Conservation (phyloP, 1,140 invertebrate genomes). For the Rhyacophila brunnea region DNA sequence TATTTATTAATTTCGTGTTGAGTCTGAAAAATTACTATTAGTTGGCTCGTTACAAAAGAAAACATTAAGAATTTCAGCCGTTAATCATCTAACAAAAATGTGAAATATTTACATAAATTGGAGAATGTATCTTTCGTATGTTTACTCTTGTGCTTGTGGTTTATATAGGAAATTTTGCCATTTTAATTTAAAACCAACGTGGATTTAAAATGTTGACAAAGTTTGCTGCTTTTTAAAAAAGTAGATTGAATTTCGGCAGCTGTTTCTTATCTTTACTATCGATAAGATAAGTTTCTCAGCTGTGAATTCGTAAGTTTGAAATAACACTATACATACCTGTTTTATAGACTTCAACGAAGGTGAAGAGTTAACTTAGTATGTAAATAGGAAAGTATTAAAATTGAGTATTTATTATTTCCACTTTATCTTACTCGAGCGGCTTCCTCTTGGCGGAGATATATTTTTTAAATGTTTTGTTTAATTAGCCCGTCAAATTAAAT, state of each 20-base stretch:
- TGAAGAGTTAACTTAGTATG: too few species aligned
- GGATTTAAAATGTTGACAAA: slow-evolving; percentile 33
- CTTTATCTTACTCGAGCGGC: not conserved
- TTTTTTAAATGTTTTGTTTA: not conserved
- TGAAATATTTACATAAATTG: slow-evolving; percentile 5
- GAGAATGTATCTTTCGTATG: not conserved
- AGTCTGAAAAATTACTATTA: too few species aligned
- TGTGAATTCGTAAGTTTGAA: not conserved
- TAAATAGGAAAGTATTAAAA: too few species aligned
- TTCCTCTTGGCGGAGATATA: not conserved
- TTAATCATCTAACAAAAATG: not conserved
- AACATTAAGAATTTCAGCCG: not conserved
- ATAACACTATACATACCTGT: too few species aligned
- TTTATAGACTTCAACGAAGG: too few species aligned
- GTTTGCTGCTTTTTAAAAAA: slow-evolving; percentile 24
- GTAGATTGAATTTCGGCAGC: slow-evolving; percentile 9
- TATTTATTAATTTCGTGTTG: not conserved
- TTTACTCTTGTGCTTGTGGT: slow-evolving; percentile 19
- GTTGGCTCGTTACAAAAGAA: too few species aligned
- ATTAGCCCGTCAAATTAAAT: not conserved
- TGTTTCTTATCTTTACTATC: slow-evolving; percentile 26
- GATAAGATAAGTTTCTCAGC: slow-evolving; percentile 30
- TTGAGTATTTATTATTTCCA: not conserved
- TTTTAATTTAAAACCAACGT: slow-evolving; percentile 21
- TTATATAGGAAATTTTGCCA: slow-evolving; percentile 29